Conservation (phyloP, 2,113 vertebrate species). For the Heterochromis multidens region DNA sequence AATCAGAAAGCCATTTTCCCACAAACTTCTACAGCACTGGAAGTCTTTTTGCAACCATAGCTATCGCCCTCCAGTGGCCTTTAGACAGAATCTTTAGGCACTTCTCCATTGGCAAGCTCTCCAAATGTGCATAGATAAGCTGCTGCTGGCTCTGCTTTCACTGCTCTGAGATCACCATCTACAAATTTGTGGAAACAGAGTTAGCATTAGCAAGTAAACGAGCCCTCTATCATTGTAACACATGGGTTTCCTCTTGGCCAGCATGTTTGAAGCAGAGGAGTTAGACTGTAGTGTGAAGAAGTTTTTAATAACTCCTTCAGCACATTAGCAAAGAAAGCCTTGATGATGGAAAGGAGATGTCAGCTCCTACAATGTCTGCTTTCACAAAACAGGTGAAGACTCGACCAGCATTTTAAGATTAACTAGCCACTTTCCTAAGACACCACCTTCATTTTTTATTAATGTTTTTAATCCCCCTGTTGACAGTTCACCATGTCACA, state of each 20-base stretch:
- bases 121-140: too few species aligned
- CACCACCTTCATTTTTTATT: not conserved
- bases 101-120: not conserved
- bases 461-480: not conserved
- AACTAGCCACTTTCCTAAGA: not conserved
- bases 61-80: not conserved
- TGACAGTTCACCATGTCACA: not conserved
- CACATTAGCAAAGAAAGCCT: not conserved
- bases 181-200: not conserved
- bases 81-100: not conserved
- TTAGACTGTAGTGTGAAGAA: not conserved
- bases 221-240: not conserved
- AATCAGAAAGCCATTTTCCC: fast-evolving
- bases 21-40: not conserved
- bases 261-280: not conserved
- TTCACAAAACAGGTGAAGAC: not conserved
- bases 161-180: too few species aligned
- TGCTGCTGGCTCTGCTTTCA: too few species aligned
- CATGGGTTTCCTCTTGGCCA: not conserved
- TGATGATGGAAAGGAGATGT: not conserved
- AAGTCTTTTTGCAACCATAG: not conserved
- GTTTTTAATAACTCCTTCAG: not conserved
- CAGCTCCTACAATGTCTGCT: not conserved
- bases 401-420: not conserved
- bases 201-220: not conserved